Conservation (phyloP, 2,888 invertebrate genomes). For the Idaea biselata region DNA sequence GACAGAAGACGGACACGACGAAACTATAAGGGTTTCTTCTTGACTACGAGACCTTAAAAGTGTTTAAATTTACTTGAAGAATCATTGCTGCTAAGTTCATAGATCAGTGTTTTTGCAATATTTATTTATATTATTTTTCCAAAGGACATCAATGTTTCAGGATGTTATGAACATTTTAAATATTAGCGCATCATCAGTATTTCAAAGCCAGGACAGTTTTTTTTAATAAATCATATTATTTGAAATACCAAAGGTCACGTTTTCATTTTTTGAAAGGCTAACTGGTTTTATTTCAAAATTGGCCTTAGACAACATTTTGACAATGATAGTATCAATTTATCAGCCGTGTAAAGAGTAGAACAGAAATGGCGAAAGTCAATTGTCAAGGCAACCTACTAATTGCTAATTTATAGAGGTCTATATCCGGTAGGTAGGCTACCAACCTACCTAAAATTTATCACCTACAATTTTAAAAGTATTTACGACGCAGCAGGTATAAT, state of each 20-base stretch:
- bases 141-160: neutral
- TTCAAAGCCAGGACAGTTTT: neutral
- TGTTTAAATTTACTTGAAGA: too few relatives aligned
- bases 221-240: neutral
- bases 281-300: neutral
- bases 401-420: neutral
- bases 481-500: neutral
- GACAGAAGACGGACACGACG: too few relatives aligned
- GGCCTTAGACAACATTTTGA: slow-evolving; percentile 1
- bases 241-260: neutral
- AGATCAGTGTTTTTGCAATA: too few relatives aligned
- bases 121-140: too few relatives aligned
- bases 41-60: too few relatives aligned
- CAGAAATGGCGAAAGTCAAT: slow-evolving; percentile 1
- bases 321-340: neutral
- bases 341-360: neutral
- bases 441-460: neutral
- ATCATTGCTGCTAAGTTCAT: too few relatives aligned
- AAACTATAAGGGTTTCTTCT: too few relatives aligned
- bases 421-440: neutral
- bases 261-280: neutral
- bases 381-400: neutral
- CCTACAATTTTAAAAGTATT: neutral
- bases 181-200: neutral
- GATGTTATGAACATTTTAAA: neutral